Conservation (phyloP, 2,888 invertebrate genomes). For the Caenorhabditis becei region DNA sequence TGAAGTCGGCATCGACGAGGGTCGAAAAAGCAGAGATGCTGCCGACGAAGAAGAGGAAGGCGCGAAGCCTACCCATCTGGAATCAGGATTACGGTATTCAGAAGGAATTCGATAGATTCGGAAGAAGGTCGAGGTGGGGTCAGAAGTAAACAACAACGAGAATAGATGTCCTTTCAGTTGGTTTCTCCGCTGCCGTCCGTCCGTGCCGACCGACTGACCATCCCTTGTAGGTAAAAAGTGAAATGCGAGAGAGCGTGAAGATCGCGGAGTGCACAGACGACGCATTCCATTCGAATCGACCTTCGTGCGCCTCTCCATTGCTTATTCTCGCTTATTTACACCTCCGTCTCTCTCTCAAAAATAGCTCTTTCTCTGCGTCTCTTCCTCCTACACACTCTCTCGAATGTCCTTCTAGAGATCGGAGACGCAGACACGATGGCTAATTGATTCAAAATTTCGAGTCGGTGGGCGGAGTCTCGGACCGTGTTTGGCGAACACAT, state of each 20-base stretch:
- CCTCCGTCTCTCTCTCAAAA: constrained; percentile 20
- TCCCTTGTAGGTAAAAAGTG: constrained; percentile 35
- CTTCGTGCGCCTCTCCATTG: constrained; percentile 26
- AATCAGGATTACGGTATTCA: not conserved
- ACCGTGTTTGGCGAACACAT: constrained; percentile 26
- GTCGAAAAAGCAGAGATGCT: constrained; percentile 10
- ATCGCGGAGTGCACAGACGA: constrained; percentile 1
- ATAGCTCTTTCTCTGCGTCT: constrained; percentile 30
- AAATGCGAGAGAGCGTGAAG: constrained; percentile 19
- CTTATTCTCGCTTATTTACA: constrained; percentile 18
- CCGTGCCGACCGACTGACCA: constrained; percentile 30
- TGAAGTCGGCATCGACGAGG: constrained; percentile 44
- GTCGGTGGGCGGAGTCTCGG: constrained; percentile 14
- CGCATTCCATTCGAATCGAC: constrained; percentile 37
- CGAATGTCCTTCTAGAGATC: not conserved
- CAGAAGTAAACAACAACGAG: not conserved
- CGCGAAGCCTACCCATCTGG: constrained; percentile 58
- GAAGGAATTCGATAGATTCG: not conserved
- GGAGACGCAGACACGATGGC: not conserved
- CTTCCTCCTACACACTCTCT: not conserved
- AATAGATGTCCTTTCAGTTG: constrained; percentile 9
- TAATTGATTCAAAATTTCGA: constrained; percentile 29
- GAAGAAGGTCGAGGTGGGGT: not conserved
- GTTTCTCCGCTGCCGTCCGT: constrained; percentile 7
- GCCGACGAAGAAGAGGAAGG: constrained; percentile 34